Evolutionary conservation across 64 coral and sea anemone species (phyloP).

Genomic region (Montipora sp.): DNA sequence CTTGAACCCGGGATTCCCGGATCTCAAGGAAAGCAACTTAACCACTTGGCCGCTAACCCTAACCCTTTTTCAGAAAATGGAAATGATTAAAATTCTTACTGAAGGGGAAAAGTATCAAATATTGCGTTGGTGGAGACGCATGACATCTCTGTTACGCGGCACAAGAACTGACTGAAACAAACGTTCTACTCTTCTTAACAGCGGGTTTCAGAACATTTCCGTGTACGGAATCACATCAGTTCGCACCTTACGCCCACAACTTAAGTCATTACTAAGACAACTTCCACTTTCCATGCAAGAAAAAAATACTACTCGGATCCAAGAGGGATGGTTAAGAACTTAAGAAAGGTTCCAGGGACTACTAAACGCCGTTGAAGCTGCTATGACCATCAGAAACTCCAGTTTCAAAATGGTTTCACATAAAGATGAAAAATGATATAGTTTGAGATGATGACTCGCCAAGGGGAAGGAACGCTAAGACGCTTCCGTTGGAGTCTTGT

Average conservation of each 20-base stretch:
- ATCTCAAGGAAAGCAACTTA: too few relatives aligned
- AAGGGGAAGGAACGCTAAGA: neutral
- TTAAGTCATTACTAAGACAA: neutral
- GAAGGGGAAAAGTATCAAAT: neutral
- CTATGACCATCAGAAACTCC: too few relatives aligned
- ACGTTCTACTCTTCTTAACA: neutral
- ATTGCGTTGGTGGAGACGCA: neutral
- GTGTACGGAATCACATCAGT: neutral
- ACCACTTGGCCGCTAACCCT: too few relatives aligned
- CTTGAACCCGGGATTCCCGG: too few relatives aligned
- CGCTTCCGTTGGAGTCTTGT: constrained; percentile 17
- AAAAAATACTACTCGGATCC: too few relatives aligned
- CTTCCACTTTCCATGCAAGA: neutral
- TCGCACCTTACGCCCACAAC: constrained; percentile 1
- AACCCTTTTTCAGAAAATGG: too few relatives aligned
- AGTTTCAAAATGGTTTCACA: too few relatives aligned
- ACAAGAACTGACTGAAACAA: neutral
- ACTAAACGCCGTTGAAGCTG: too few relatives aligned
- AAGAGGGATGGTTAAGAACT: too few relatives aligned
- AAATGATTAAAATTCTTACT: too few relatives aligned
- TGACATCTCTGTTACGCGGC: neutral
- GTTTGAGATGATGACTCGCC: too few relatives aligned
- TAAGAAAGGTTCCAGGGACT: neutral
- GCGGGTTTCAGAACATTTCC: neutral
- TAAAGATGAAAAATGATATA: too few relatives aligned